phyloP scores from a whole-genome alignment of 2,888 invertebrate species.

The Priocnemis perturbator region DNA sequence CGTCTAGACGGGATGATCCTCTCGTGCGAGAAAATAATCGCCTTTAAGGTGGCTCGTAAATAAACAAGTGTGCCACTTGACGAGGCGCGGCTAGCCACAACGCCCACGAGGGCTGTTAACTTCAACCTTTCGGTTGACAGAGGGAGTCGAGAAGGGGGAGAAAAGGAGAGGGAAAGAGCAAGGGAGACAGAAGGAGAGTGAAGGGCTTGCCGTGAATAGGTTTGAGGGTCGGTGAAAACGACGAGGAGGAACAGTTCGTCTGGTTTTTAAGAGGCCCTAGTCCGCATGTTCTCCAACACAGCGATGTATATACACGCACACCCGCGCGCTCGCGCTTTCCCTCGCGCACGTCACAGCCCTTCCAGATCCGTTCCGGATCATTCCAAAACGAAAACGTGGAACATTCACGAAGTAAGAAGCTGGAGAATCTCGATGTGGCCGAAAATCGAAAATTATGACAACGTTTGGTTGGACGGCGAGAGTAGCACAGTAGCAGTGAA shows the following conservation, averaged over 20 bases:
- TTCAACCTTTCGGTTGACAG: slow-evolving; percentile 36
- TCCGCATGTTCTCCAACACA: not conserved
- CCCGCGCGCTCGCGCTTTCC: not conserved
- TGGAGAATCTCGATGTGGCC: no score
- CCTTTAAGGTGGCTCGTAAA: slow-evolving; percentile 35
- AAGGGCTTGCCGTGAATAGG: slow-evolving; percentile 16
- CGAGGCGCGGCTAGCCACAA: slow-evolving; percentile 39
- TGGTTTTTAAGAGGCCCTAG: slow-evolving; percentile 37
- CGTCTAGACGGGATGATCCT: no score
- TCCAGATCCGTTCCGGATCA: not conserved
- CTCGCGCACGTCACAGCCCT: no score
- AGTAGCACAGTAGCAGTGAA: no score
- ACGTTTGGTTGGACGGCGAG: no score
- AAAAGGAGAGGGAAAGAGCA: slow-evolving; percentile 18
- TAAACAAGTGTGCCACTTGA: slow-evolving; percentile 41
- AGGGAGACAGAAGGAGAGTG: not conserved
- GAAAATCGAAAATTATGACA: no score
- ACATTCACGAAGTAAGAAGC: no score
- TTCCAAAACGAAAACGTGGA: not conserved
- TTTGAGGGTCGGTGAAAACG: slow-evolving; percentile 42
- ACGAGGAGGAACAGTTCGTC: slow-evolving; percentile 43
- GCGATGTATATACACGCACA: not conserved
- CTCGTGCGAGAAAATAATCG: slow-evolving; percentile 13
- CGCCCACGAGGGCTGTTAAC: slow-evolving; percentile 47
- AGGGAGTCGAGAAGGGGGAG: slow-evolving; percentile 6